These are phyloP conservation scores for Corynorhinus townsendii DNA, from an alignment of 2,113 vertebrate species.

Conservation along the genomic window DNA sequence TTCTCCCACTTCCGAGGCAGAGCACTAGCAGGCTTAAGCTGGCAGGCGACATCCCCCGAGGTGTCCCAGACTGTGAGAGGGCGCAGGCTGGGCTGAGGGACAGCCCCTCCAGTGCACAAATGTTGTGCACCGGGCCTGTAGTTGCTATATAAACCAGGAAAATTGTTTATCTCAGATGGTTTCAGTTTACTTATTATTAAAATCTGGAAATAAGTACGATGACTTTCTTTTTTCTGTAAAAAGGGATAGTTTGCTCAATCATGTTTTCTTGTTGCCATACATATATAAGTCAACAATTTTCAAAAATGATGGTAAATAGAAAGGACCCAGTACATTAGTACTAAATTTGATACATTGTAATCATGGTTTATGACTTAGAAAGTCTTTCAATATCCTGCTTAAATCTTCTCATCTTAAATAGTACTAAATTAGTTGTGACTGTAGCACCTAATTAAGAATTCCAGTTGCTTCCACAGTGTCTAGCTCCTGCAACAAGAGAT, in stretches of 20 bases:
- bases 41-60: no score
- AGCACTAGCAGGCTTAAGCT: no score
- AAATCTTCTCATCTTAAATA: neutral
- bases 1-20: no score
- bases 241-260: neutral
- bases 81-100: no score
- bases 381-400: neutral
- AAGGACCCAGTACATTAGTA: neutral
- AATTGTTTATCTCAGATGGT: neutral
- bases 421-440: neutral
- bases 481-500: neutral
- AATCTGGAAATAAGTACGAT: neutral
- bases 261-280: neutral
- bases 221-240: neutral
- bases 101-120: no score
- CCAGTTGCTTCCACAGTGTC: neutral
- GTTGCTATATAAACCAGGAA: neutral
- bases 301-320: neutral
- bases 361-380: neutral
- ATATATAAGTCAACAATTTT: neutral
- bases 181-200: conserved; percentile 2
- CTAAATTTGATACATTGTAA: neutral
- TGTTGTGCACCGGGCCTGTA: no score
- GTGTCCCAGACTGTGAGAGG: no score
- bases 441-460: neutral